These are phyloP conservation scores for Rhinoptilus africanus DNA, from an alignment of 2,113 vertebrate genomes.

Conservation along the genomic window DNA sequence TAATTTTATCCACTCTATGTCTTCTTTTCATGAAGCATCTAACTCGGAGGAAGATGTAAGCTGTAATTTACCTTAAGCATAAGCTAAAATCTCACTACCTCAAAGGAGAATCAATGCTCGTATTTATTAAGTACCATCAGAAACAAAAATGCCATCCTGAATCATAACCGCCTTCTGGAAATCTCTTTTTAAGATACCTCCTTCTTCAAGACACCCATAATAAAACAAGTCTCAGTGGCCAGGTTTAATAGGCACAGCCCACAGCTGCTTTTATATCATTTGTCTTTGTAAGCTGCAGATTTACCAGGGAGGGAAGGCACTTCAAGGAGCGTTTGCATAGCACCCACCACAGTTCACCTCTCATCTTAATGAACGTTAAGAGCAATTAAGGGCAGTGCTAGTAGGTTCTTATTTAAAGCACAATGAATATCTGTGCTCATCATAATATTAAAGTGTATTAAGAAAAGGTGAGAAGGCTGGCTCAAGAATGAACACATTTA, in stretches of 20 bases:
- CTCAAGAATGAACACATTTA: neutral
- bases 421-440: neutral
- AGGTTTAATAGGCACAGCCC: neutral
- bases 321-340: neutral
- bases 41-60: neutral
- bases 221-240: neutral
- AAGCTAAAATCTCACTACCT: neutral
- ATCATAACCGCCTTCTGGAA: neutral
- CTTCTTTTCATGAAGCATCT: neutral
- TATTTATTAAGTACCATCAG: neutral
- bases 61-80: neutral
- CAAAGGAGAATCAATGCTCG: neutral
- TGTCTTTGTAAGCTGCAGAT: neutral
- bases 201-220: neutral
- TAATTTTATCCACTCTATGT: neutral
- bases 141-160: neutral
- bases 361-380: neutral
- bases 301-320: neutral
- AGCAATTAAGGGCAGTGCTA: neutral
- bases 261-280: neutral
- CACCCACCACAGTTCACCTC: neutral
- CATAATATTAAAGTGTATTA: neutral
- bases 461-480: neutral
- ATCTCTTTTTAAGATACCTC: neutral
- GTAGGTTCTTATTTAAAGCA: neutral